phyloP scores from a whole-genome alignment of 2,888 invertebrate species.

The Uloborus plumipes region DNA sequence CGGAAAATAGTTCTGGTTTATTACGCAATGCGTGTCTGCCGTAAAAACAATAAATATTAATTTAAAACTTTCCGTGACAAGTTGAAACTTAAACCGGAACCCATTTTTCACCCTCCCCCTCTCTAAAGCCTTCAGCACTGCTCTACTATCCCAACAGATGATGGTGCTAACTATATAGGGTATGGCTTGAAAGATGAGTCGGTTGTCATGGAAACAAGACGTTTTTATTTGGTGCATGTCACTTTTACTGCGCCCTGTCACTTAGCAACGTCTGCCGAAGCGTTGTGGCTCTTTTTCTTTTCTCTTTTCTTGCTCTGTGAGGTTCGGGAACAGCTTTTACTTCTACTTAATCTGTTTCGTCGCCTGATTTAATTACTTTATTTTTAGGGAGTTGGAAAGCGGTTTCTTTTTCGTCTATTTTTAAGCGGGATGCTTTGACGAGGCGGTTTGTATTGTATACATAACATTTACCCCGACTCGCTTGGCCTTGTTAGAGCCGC shows the following conservation, averaged over 20 bases:
- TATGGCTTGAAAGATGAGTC: constrained; percentile 3
- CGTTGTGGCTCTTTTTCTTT: no score
- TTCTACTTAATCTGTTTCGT: constrained; percentile 6
- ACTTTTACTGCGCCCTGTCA: constrained; percentile 10
- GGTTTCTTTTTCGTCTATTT: constrained; percentile 1
- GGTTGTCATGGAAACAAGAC: constrained; percentile 23
- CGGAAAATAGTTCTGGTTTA: no score
- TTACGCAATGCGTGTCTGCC: no score
- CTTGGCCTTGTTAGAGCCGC: no score
- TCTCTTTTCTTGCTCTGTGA: background rate
- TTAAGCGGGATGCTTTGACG: background rate
- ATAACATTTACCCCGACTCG: no score
- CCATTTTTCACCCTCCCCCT: background rate
- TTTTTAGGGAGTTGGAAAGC: constrained; percentile 1
- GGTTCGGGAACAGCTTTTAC: constrained; percentile 1
- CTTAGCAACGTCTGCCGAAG: constrained; percentile 10
- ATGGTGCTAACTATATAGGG: constrained; percentile 17
- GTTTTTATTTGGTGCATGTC: constrained; percentile 6
- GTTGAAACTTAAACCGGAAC: no score
- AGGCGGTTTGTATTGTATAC: no score
- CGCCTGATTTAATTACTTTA: constrained; percentile 11
- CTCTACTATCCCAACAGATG: background rate
- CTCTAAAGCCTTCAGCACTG: background rate
- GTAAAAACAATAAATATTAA: no score
- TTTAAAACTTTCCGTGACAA: no score